Evolutionary conservation across 2,113 vertebrate genomes (phyloP), one percentile per base, ranked within the genome.

Genomic region (Ranitomeya variabilis): DNA sequence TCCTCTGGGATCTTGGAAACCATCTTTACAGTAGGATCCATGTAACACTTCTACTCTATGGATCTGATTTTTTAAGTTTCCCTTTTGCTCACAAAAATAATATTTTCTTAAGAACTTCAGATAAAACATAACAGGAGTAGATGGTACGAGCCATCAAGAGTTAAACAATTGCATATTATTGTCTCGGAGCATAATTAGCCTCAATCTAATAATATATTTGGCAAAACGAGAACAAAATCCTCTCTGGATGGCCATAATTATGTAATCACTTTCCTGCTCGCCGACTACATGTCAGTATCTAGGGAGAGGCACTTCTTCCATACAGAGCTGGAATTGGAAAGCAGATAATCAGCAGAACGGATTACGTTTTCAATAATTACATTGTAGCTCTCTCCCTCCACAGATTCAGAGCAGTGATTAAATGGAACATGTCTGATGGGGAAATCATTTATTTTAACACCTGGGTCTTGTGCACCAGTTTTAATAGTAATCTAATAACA

Each of bases 221-320:
- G 26, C 83, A 66, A 71, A 26, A 66, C 26, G 60, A 37, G 77
- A 18, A 26, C 83, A 90, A 86, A 90, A 90, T 93, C 86, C 89
- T 84, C 66, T 89, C 74, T 2, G 66, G 91, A 90, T 64, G 67
- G 9, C 76, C 77, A 89, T 90, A 79, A 83, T 91, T 93, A 89
- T 94, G 93, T 94, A 92, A 94, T 94, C 93, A 64, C 91, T 26
- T 69, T 26, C 83, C 88, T 90, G 80, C 87, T 74, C 94, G 93
- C 92, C 82, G 91, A 92, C 88, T 77, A 91, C 93, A 94, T 92
- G 86, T 91, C 93, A 91, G 88, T 90, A 92, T 92, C 91, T 92
- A 93, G 95, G 93, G 93, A 86, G 89, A 90, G 91, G 91, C 79
- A 2, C 51, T 69, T 90, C 91, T 92, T 54, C 54, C 89, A 90